A percentile compares a stretch with the other conserved stretches of the same genome.
phyloP scores from a whole-genome alignment of 1,140 invertebrate genomes.

The Mercenaria mercenaria region DNA sequence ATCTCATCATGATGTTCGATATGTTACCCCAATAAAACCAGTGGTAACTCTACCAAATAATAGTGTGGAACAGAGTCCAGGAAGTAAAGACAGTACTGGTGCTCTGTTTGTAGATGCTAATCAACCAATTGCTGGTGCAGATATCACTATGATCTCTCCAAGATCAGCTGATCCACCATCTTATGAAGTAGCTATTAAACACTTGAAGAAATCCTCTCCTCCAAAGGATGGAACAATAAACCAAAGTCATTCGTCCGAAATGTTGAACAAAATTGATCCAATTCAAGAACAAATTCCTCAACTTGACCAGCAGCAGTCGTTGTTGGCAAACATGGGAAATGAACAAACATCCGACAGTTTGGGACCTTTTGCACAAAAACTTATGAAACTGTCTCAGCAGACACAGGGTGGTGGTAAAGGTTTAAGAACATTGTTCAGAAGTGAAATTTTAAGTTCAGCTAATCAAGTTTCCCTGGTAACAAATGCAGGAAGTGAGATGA shows the following conservation, averaged over 20 bases:
- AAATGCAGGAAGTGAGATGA: background rate
- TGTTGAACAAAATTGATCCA: background rate
- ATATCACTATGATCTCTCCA: constrained; percentile 41
- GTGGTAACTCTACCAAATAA: constrained; percentile 46
- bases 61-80: background rate
- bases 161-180: constrained; percentile 40
- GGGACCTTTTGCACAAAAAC: constrained; percentile 48
- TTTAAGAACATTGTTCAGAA: background rate
- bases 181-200: constrained; percentile 59
- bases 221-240: background rate
- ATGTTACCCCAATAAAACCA: constrained; percentile 61
- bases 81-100: background rate
- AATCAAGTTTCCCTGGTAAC: background rate
- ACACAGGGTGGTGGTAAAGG: background rate
- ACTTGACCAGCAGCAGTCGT: background rate
- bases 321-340: constrained; percentile 33
- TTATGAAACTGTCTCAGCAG: constrained; percentile 41
- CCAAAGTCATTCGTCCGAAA: background rate
- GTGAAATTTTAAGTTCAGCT: background rate
- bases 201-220: constrained; percentile 33
- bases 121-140: background rate
- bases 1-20: constrained; percentile 29
- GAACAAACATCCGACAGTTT: background rate
- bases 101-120: constrained; percentile 29
- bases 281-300: background rate